Evolutionary conservation across 2,113 vertebrate genomes (phyloP), one percentile per base, ranked within the genome.

Genomic region (Myrmecobius fasciatus): DNA sequence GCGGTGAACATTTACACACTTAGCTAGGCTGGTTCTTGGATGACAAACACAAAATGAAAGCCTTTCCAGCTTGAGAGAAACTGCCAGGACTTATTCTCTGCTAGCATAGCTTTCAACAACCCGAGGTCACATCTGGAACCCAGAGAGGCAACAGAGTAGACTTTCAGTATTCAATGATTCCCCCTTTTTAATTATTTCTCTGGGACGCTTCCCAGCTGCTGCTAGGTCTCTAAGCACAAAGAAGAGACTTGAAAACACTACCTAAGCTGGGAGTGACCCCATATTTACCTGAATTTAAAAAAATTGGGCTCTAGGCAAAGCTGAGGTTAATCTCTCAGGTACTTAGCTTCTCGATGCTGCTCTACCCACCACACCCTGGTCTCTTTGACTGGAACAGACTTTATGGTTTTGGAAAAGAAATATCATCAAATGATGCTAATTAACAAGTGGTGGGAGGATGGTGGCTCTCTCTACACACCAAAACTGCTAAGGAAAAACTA

Each of bases 241-340:
- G 36, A 83, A 83, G 22, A 43, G 36, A n/a, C 92, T 94, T 92
- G 91, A 43, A 8, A 3, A 26, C 46, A 51, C 26, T 46, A 46
- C 47, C 53, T 46, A 91, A 90, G 90, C 47, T 52, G 92, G 91
- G 92, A 95, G 56, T 89, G 52, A 90, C 49, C 49, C 17, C 92
- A 52, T n/a, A 7, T n/a, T 94, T 96, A 51, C 22, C 22, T 0
- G 31, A 48, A 36, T 91, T 95, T 94, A 75, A 91, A 52, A 89
- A 95, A 60, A 89, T 51, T 54, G 17, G 75, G 67, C 25, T 94
- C 51, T 48, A 56, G 92, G 47, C 54, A 95, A 97, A 54, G 95
- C 47, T 97, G 97, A 97, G 96, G 97, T 97, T 97, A 97, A 98
- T 96, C 96, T 96, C 96, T 46, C 51, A 67, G 94, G 91, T 5